Conservation (phyloP, 2,888 invertebrate species). For the Argyresthia albistria region DNA sequence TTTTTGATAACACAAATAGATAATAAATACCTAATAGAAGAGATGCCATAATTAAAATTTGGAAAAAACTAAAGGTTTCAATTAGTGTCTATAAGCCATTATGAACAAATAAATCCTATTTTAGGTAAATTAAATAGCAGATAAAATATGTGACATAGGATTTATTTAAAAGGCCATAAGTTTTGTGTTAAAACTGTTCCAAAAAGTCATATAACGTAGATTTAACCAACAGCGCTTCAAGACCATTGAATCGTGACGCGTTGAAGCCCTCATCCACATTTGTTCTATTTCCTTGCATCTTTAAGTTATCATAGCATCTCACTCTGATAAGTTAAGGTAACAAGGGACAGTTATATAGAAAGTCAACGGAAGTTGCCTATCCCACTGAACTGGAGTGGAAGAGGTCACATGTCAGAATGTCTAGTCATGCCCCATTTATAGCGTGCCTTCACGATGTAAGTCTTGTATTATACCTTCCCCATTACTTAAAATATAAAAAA, state of each 20-base stretch:
- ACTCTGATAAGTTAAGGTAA: neutral
- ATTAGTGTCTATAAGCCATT: too few species aligned
- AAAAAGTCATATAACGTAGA: too few species aligned
- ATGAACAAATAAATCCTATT: too few species aligned
- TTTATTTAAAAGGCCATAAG: too few species aligned
- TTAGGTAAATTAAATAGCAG: too few species aligned
- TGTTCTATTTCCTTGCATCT: neutral
- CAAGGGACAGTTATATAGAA: neutral
- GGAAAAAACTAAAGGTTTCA: too few species aligned
- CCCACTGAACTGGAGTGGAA: neutral
- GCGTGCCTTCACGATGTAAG: slow-evolving; percentile 28
- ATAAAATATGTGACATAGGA: too few species aligned
- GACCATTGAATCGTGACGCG: slow-evolving; percentile 39
- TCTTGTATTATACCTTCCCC: slow-evolving; percentile 19
- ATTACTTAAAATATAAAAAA: slow-evolving; percentile 23
- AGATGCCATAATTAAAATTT: too few species aligned
- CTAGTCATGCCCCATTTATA: slow-evolving; percentile 54
- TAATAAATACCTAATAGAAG: too few species aligned
- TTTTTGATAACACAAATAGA: too few species aligned
- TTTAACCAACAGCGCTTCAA: too few species aligned
- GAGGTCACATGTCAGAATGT: neutral
- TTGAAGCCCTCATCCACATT: neutral
- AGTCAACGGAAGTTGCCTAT: neutral
- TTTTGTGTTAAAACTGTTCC: too few species aligned
- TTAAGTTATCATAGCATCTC: neutral